Conservation (phyloP, 2,888 invertebrate species). For the Synanthedon vespiformis region DNA sequence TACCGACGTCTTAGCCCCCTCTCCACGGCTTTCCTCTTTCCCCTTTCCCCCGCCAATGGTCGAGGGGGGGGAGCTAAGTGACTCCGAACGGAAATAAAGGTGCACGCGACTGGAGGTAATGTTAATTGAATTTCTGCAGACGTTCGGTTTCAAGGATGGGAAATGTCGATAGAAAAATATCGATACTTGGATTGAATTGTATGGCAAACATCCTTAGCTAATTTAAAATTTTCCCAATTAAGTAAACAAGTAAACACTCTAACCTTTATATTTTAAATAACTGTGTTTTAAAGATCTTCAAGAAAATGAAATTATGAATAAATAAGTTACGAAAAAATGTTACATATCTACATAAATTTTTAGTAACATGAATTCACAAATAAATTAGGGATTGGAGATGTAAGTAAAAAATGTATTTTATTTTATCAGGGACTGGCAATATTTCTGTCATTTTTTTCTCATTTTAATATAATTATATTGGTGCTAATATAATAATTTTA, state of each 20-base stretch:
- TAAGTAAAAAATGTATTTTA: too few relatives aligned
- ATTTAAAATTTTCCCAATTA: neutral
- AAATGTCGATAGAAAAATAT: constrained; percentile 9
- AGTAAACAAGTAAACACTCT: neutral
- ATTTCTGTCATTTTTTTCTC: too few relatives aligned
- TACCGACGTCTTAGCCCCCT: constrained; percentile 46
- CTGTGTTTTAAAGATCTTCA: too few relatives aligned
- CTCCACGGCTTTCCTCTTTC: constrained; percentile 10
- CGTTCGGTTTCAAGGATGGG: constrained; percentile 39
- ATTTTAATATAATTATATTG: too few relatives aligned
- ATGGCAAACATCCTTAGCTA: neutral
- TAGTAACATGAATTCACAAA: too few relatives aligned
- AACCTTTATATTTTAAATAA: too few relatives aligned
- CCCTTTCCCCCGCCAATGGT: constrained; percentile 1
- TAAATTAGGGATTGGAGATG: too few relatives aligned
- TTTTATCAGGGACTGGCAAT: too few relatives aligned
- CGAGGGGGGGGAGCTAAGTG: constrained; percentile 42
- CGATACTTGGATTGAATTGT: neutral
- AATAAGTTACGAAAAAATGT: too few relatives aligned
- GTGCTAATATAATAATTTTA: too few relatives aligned
- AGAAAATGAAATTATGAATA: too few relatives aligned
- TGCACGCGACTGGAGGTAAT: constrained; percentile 72
- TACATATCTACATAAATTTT: too few relatives aligned
- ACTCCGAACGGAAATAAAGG: constrained; percentile 71
- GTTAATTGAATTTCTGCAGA: constrained; percentile 72